phyloP scores from a whole-genome alignment of 2,797 vertebrate genomes.

The Neoniphon sammara region DNA sequence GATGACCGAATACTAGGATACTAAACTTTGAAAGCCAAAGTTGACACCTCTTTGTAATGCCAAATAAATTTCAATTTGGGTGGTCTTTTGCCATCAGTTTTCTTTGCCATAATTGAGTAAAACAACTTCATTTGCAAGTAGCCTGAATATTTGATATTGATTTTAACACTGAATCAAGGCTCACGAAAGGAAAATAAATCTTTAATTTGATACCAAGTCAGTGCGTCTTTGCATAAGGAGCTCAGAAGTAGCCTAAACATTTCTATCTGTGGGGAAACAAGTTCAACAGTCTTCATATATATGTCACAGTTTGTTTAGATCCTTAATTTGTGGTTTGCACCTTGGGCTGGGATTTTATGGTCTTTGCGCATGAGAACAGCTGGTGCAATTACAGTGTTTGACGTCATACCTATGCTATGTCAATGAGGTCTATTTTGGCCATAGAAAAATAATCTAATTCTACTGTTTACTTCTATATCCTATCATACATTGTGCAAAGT shows the following conservation, averaged over 20 bases:
- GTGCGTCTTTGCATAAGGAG: constrained; percentile 42
- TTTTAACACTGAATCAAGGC: constrained; percentile 23
- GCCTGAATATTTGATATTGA: constrained; percentile 10
- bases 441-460: constrained; percentile 72
- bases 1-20: not conserved
- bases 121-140: constrained; percentile 17
- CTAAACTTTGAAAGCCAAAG: not conserved
- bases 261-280: constrained; percentile 41
- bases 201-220: constrained; percentile 22
- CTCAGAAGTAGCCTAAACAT: constrained; percentile 18
- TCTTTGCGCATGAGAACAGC: constrained; percentile 21
- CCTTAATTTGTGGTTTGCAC: constrained; percentile 36
- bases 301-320: constrained; percentile 84
- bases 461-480: constrained; percentile 39
- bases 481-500: constrained; percentile 54
- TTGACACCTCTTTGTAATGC: not conserved
- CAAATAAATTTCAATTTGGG: not conserved
- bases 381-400: constrained; percentile 12
- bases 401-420: constrained; percentile 19
- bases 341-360: constrained; percentile 2
- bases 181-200: constrained; percentile 5
- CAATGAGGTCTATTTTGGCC: constrained; percentile 44
- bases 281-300: constrained; percentile 59
- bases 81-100: not conserved
- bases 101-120: constrained; percentile 11